Percentiles rank a stretch among this genome's conserved stretches.
Evolutionary conservation across 2,797 vertebrate species (phyloP).

Genomic region (Botia kubotai): DNA sequence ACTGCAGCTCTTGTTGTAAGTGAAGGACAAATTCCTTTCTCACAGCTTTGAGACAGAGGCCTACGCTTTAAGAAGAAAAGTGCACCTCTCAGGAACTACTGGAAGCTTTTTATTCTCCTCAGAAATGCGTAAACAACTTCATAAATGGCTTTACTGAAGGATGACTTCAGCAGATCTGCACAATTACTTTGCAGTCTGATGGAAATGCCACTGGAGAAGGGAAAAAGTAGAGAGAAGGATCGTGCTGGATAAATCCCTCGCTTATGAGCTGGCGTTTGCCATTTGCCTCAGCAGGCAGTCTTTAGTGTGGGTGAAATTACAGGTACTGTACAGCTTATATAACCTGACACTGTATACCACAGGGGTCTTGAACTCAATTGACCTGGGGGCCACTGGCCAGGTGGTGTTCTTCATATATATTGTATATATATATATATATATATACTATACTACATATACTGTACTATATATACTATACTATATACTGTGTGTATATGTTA

Average conservation of each 20-base stretch:
- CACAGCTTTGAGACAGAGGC: conserved; percentile 22
- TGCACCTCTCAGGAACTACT: conserved; percentile 4
- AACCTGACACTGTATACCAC: background rate
- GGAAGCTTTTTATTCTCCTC: conserved; percentile 31
- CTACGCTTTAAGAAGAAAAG: conserved; percentile 43
- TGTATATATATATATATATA: too few relatives aligned
- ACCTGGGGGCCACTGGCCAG: background rate
- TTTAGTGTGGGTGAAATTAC: conserved; percentile 6
- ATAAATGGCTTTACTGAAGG: conserved; percentile 25
- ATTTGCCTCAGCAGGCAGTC: background rate
- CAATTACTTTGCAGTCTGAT: conserved; percentile 40
- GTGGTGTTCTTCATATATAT: too few relatives aligned
- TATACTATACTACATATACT: too few relatives aligned
- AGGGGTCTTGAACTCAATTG: background rate
- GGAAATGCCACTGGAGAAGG: conserved; percentile 22
- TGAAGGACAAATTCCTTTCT: conserved; percentile 43
- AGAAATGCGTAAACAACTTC: conserved; percentile 36
- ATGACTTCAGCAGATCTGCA: conserved; percentile 19
- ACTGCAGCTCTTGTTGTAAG: conserved; percentile 31
- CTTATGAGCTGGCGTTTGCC: conserved; percentile 13
- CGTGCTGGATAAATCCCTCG: background rate
- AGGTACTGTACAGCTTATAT: background rate
- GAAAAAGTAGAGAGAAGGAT: background rate
- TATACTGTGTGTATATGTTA: too few relatives aligned
- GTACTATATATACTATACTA: too few relatives aligned